phyloP scores from a whole-genome alignment of 1,140 invertebrate genomes.

The Pissodes strobi region DNA sequence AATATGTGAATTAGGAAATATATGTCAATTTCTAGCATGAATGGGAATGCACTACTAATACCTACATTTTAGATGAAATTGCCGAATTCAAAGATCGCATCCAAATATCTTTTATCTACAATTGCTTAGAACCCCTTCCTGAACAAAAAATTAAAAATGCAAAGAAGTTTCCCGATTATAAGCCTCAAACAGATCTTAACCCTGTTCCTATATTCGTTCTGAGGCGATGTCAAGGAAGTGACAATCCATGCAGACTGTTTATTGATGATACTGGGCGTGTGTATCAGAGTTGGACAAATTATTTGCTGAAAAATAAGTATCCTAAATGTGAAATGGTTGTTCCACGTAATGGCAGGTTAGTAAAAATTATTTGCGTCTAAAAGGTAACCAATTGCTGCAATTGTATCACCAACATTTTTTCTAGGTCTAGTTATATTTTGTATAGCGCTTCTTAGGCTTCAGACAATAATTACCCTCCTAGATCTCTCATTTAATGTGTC shows the following conservation, averaged over 20 bases:
- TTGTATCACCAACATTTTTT: too few species aligned
- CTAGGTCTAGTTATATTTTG: too few species aligned
- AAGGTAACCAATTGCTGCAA: too few species aligned
- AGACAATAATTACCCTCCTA: too few species aligned
- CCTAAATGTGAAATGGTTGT: slow-evolving; percentile 51
- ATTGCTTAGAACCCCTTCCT: slow-evolving; percentile 45
- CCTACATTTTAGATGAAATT: slow-evolving; percentile 40
- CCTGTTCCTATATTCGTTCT: slow-evolving; percentile 48
- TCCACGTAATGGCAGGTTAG: slow-evolving; percentile 49
- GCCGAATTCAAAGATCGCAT: slow-evolving; percentile 43
- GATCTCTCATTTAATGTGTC: too few species aligned
- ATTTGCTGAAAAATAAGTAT: slow-evolving; percentile 53
- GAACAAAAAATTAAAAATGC: slow-evolving; percentile 42
- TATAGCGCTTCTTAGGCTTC: too few species aligned
- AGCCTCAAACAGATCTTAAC: slow-evolving; percentile 43
- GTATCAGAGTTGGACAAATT: slow-evolving; percentile 51
- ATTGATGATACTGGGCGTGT: slow-evolving; percentile 52
- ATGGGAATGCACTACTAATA: too few species aligned
- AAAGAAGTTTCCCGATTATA: slow-evolving; percentile 41
- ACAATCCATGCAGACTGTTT: slow-evolving; percentile 49
- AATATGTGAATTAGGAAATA: too few species aligned
- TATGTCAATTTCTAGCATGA: too few species aligned
- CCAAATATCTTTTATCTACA: slow-evolving; percentile 45
- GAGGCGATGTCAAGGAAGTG: slow-evolving; percentile 43
- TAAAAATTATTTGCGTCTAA: too few species aligned